phyloP scores from a whole-genome alignment of 2,888 invertebrate genomes.

The Drosophila hamatofila region DNA sequence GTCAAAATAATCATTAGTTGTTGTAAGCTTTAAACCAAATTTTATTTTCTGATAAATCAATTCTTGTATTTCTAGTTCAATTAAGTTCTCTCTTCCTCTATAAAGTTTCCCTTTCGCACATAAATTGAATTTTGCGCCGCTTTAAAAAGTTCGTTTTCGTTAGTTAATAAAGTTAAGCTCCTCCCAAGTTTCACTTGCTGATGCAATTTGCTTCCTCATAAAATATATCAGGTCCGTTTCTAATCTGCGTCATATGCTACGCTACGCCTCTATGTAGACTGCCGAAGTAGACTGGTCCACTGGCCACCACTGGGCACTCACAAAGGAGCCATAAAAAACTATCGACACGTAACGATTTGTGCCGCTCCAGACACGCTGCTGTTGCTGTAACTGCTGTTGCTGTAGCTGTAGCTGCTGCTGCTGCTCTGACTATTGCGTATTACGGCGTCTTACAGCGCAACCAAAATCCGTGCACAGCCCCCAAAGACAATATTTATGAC shows the following conservation, averaged over 20 bases:
- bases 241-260: conserved; percentile 72
- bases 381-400: conserved; percentile 20
- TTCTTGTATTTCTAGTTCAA: too few species aligned
- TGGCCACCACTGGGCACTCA: conserved; percentile 50
- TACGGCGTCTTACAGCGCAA: conserved; percentile 64
- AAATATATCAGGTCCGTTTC: conserved; percentile 67
- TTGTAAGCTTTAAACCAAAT: too few species aligned
- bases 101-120: conserved; percentile 5
- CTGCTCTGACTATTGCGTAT: conserved; percentile 64
- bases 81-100: background rate
- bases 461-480: conserved; percentile 71
- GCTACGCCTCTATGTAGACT: conserved; percentile 40
- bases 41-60: too few species aligned
- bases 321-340: conserved; percentile 69
- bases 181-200: conserved; percentile 62
- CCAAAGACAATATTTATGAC: conserved; percentile 77
- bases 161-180: conserved; percentile 57
- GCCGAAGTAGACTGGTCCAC: conserved; percentile 20
- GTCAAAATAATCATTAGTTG: background rate
- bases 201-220: conserved; percentile 61
- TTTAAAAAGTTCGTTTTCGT: conserved; percentile 29
- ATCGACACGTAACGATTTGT: conserved; percentile 77
- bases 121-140: conserved; percentile 34
- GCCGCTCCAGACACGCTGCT: conserved; percentile 57
- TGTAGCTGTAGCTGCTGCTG: conserved; percentile 23